Evolutionary conservation across 2,888 invertebrate species (phyloP).

Genomic region (Rhimphoctona megacephalus): DNA sequence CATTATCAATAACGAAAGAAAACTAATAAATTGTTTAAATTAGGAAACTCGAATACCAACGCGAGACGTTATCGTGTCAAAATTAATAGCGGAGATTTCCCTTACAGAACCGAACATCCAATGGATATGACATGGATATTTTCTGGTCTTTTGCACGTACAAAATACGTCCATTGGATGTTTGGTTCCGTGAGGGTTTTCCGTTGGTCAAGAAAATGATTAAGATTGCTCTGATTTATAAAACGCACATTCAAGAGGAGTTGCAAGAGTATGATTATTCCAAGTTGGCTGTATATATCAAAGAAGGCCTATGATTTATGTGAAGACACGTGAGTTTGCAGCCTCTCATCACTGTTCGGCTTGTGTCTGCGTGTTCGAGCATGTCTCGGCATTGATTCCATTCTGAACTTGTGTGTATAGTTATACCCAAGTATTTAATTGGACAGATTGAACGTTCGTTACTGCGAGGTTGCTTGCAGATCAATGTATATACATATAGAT

Average conservation of each 20-base stretch:
- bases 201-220: conserved; percentile 7
- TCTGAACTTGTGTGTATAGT: conserved; percentile 27
- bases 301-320: conserved; percentile 55
- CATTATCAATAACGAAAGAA: too few relatives aligned
- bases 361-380: conserved; percentile 29
- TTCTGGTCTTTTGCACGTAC: too few relatives aligned
- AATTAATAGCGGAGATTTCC: background rate
- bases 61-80: background rate
- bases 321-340: conserved; percentile 48
- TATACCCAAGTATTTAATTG: conserved; percentile 61
- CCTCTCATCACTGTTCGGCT: conserved; percentile 35
- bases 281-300: conserved; percentile 20
- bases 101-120: too few relatives aligned
- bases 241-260: conserved; percentile 8
- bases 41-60: background rate
- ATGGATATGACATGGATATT: too few relatives aligned
- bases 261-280: conserved; percentile 36
- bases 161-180: too few relatives aligned
- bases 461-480: conserved; percentile 36
- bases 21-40: too few relatives aligned
- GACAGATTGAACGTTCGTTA: conserved; percentile 61
- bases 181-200: too few relatives aligned
- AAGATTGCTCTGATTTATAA: conserved; percentile 17
- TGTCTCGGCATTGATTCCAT: conserved; percentile 52
- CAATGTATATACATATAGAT: background rate